phyloP scores from a whole-genome alignment of 2,888 invertebrate species.

The Drosophila nigricruria region DNA sequence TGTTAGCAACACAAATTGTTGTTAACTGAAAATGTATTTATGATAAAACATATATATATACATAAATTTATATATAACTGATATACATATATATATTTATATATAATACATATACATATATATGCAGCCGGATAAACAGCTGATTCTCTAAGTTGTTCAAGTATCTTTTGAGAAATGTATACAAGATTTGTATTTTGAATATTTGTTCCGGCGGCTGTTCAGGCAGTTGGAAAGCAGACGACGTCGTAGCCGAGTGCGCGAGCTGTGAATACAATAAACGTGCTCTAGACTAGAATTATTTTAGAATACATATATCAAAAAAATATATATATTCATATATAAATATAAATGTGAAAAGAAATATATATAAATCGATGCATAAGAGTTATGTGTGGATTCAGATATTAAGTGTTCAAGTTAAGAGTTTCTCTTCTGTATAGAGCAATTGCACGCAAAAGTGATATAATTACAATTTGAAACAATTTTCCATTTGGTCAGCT shows the following conservation, averaged over 20 bases:
- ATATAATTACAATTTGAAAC: constrained; percentile 63
- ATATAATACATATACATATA: neutral
- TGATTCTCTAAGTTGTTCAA: constrained; percentile 39
- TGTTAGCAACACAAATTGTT: neutral
- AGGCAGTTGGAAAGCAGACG: constrained; percentile 61
- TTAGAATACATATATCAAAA: constrained; percentile 15
- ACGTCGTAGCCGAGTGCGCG: constrained; percentile 50
- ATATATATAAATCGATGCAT: neutral
- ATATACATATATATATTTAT: neutral
- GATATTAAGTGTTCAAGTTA: neutral
- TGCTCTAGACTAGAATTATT: constrained; percentile 39
- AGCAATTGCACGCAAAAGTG: constrained; percentile 58
- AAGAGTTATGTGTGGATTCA: constrained; percentile 6
- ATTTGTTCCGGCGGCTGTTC: constrained; percentile 28
- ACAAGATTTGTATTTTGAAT: constrained; percentile 51
- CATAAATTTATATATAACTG: neutral
- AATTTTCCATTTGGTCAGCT: constrained; percentile 37
- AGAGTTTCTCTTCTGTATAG: constrained; percentile 22
- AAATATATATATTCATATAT: constrained; percentile 9
- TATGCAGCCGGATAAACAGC: constrained; percentile 43
- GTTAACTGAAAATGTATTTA: neutral
- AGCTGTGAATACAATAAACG: constrained; percentile 34
- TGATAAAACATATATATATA: neutral
- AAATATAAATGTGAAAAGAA: neutral
- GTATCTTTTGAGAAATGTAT: constrained; percentile 41